Evolutionary conservation across 2,113 vertebrate species (phyloP), one percentile per base, ranked within the genome.

Genomic region (Neogale vison): DNA sequence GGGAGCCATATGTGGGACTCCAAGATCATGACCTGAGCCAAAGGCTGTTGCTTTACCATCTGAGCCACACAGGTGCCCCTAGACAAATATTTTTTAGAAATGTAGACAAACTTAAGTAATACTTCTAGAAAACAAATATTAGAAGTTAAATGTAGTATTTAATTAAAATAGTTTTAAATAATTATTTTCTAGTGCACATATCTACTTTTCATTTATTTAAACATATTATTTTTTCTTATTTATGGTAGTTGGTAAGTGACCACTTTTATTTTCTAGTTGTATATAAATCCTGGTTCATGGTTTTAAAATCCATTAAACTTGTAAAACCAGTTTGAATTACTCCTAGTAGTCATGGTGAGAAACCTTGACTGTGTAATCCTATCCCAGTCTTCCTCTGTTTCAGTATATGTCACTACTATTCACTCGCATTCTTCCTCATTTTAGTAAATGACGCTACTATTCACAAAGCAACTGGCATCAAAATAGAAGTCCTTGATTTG

Each of bases 261-360:
- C 26, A 47, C 34, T 94, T 96, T 85, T 65, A 80, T 92, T 85
- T 89, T 89, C 34, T 89, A 67, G 31, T 39, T 85, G 5, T 85
- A 59, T 89, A 59, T 80, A 92, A 72, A 80, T 39, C 7, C 61
- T 94, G 12, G 21, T 42, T 88, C 31, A 47, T 84, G 84, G n/a
- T 92, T 93, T 93, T 71, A 77, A 95, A 96, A 80, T 85, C 36
- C 17, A 17, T 92, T 94, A 63, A 88, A 77, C 52, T 92, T 96
- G 39, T 80, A 88, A 97, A 92, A 92, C 63, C 12, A 45, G 9
- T 97, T 94, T 65, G 71, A 94, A 45, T 55, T 17, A 57, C 26
- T 79, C 31, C 82, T 92, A 6, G 4, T 97, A 71, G 83, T 31
- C n/a, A 4, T 76, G 55, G 34, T 84, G 77, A 65, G 55, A 94